A percentile compares a stretch with the other conserved stretches of the same genome.
Evolutionary conservation across 2,888 invertebrate species (phyloP).

Genomic region (Aspidiotus destructor): DNA sequence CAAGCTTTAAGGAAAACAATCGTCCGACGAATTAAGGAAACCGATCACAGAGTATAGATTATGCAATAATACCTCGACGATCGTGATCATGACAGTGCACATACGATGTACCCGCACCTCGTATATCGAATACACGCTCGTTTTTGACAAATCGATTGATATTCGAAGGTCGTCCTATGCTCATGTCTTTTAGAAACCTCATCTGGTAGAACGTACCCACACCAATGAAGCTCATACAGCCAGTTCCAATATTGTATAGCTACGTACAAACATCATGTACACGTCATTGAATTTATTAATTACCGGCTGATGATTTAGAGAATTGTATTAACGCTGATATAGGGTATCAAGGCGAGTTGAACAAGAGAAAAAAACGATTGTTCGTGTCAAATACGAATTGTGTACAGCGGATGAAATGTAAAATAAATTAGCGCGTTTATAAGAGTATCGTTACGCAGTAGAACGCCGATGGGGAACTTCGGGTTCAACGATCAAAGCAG

Average conservation of each 20-base stretch:
- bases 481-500: too few relatives aligned
- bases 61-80: background rate
- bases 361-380: background rate
- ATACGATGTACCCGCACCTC: background rate
- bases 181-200: conserved; percentile 1
- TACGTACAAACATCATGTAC: background rate
- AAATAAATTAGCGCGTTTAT: too few relatives aligned
- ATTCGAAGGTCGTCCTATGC: conserved; percentile 24
- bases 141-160: conserved; percentile 22
- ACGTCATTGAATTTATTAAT: conserved; percentile 16
- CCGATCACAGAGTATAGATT: background rate
- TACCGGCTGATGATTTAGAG: background rate
- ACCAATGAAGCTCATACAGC: background rate
- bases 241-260: conserved; percentile 6
- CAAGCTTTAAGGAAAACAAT: background rate
- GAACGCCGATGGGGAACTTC: too few relatives aligned
- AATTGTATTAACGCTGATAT: conserved; percentile 10
- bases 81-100: conserved; percentile 26
- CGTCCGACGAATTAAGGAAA: conserved; percentile 16
- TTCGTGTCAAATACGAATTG: too few relatives aligned
- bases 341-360: conserved; percentile 12
- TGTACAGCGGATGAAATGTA: too few relatives aligned
- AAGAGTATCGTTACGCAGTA: too few relatives aligned
- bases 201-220: background rate
- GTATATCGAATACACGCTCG: background rate